A percentile compares a stretch with the other conserved stretches of the same genome.
Conservation (phyloP, 2,888 invertebrate genomes). For the Galeruca laticollis region DNA sequence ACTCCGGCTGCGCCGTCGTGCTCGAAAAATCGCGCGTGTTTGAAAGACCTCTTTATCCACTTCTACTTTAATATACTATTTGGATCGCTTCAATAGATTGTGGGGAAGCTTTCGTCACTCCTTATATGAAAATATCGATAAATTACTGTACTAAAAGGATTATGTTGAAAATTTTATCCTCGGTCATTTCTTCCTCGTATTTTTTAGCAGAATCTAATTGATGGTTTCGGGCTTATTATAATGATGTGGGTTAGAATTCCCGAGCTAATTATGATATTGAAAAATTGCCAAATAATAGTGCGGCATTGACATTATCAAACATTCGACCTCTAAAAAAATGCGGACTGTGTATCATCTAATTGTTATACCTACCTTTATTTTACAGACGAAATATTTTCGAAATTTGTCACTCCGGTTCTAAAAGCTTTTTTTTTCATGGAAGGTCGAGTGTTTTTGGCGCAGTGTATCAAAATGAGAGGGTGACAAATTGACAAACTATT, state of each 20-base stretch:
- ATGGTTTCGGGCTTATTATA: not conserved
- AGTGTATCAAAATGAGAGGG: slow-evolving; percentile 14
- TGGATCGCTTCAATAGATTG: too few species aligned
- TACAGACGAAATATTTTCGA: slow-evolving; percentile 19
- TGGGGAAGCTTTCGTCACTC: too few species aligned
- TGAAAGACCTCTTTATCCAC: too few species aligned
- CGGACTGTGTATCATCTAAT: slow-evolving; percentile 10
- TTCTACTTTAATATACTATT: too few species aligned
- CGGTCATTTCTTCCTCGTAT: not conserved
- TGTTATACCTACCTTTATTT: slow-evolving; percentile 14
- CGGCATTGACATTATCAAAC: slow-evolving; percentile 9
- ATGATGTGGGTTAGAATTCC: not conserved
- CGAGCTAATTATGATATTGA: not conserved
- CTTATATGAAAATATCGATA: too few species aligned
- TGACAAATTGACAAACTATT: slow-evolving; percentile 31
- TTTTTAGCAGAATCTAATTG: not conserved
- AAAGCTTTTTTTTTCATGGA: slow-evolving; percentile 25
- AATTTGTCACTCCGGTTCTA: slow-evolving; percentile 19
- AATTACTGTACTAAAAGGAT: too few species aligned
- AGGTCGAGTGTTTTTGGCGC: slow-evolving; percentile 9
- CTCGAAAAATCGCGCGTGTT: too few species aligned
- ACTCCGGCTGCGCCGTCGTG: too few species aligned
- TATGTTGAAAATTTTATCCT: too few species aligned
- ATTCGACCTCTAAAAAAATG: slow-evolving; percentile 10
- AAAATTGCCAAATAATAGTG: slow-evolving; percentile 2